Evolutionary conservation across 2,113 vertebrate genomes (phyloP).

Genomic region (Sialia sialis): DNA sequence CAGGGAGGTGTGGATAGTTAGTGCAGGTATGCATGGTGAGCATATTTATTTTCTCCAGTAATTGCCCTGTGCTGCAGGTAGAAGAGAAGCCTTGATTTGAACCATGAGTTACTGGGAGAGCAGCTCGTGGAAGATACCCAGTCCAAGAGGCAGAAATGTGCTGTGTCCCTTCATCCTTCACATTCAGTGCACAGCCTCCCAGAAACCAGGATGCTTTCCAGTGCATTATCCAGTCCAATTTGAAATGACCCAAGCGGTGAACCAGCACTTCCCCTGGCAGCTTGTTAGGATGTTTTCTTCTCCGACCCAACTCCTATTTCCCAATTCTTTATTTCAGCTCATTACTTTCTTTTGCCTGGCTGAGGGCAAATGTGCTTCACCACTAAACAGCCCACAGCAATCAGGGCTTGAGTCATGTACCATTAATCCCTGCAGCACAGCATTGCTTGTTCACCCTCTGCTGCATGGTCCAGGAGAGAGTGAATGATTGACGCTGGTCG

Average conservation of each 20-base stretch:
- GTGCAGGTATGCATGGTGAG: not conserved
- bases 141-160: not conserved
- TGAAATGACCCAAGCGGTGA: constrained; percentile 4
- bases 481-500: constrained; percentile 44
- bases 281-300: constrained; percentile 42
- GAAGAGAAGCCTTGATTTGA: not conserved
- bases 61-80: not conserved
- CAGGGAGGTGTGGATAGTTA: not conserved
- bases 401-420: constrained; percentile 28
- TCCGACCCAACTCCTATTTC: constrained; percentile 5
- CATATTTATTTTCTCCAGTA: not conserved
- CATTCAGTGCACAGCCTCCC: not conserved
- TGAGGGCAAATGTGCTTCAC: constrained; percentile 9
- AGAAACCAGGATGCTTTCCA: constrained; percentile 26
- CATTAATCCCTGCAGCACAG: constrained; percentile 41
- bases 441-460: constrained; percentile 18
- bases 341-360: constrained; percentile 23
- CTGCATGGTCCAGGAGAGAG: constrained; percentile 12
- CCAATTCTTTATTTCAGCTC: constrained; percentile 22
- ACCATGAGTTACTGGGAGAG: not conserved
- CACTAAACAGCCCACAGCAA: constrained; percentile 13
- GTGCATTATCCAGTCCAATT: constrained; percentile 4
- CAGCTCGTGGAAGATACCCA: not conserved
- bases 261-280: constrained; percentile 26
- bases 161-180: not conserved